Evolutionary conservation across 2,797 vertebrate genomes (phyloP).

Genomic region (Gallirallus australis): DNA sequence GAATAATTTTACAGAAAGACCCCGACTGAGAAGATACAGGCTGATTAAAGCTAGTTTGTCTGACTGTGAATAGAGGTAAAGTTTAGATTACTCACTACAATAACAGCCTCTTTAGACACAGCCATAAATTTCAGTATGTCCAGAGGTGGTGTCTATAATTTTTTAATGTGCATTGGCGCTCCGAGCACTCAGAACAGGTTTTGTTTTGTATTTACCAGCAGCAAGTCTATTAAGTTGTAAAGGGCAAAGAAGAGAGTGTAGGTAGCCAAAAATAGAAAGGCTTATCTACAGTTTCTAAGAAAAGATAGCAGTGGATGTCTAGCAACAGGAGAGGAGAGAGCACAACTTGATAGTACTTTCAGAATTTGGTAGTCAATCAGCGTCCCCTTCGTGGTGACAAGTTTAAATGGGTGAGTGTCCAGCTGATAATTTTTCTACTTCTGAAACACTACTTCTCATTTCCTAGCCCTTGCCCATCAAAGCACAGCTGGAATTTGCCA

Average conservation of each 20-base stretch:
- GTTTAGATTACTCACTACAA: slow-evolving; percentile 67
- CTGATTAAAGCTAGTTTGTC: slow-evolving; percentile 70
- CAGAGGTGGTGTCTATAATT: slow-evolving; percentile 75
- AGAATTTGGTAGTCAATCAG: slow-evolving; percentile 8
- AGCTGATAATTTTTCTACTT: slow-evolving; percentile 8
- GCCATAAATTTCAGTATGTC: slow-evolving; percentile 70
- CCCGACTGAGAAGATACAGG: neutral
- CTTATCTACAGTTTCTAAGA: slow-evolving; percentile 55
- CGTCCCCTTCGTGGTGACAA: neutral
- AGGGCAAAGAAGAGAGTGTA: slow-evolving; percentile 47
- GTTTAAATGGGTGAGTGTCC: neutral
- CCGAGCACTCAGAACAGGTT: slow-evolving; percentile 55
- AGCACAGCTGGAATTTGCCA: neutral
- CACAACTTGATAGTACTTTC: slow-evolving; percentile 10
- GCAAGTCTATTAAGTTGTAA: slow-evolving; percentile 75
- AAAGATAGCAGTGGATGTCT: slow-evolving; percentile 8
- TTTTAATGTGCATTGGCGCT: slow-evolving; percentile 71
- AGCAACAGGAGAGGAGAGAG: neutral
- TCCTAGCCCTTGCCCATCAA: neutral
- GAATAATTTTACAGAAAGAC: slow-evolving; percentile 53
- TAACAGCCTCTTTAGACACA: slow-evolving; percentile 70
- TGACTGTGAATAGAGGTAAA: slow-evolving; percentile 57
- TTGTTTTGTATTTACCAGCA: slow-evolving; percentile 77
- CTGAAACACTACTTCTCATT: neutral
- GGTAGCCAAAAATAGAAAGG: slow-evolving; percentile 64